phyloP scores from a whole-genome alignment of 2,797 vertebrate species.

The Lutra lutra region DNA sequence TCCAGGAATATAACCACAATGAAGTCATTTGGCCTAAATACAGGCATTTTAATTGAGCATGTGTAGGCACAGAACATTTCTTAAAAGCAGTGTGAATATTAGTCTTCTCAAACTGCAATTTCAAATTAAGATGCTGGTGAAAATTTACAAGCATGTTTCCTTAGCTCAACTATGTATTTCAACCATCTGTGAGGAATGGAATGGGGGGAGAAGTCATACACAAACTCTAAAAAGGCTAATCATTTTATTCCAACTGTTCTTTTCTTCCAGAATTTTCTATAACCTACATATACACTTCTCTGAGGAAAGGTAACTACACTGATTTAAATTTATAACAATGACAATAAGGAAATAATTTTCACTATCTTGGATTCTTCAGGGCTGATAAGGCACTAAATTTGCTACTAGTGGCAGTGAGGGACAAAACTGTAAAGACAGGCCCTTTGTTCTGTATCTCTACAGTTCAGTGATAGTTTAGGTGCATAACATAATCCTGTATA shows the following conservation, averaged over 20 bases:
- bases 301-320: conserved; percentile 4
- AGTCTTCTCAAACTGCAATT: conserved; percentile 50
- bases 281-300: not conserved
- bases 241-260: not conserved
- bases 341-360: conserved; percentile 22
- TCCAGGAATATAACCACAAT: conserved; percentile 35
- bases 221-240: conserved; percentile 14
- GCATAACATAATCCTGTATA: not conserved
- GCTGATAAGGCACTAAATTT: conserved; percentile 30
- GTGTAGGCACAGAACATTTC: conserved; percentile 18
- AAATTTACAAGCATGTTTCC: not conserved
- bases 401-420: not conserved
- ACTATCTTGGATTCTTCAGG: conserved; percentile 18
- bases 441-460: not conserved
- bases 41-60: not conserved
- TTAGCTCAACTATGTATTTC: not conserved
- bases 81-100: conserved; percentile 22
- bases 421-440: not conserved
- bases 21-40: conserved; percentile 3
- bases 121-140: conserved; percentile 45
- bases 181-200: not conserved
- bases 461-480: not conserved
- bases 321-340: conserved; percentile 44
- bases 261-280: conserved; percentile 46
- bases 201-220: not conserved